Percentiles rank a stretch among this genome's conserved stretches.
Conservation (phyloP, 2,113 vertebrate genomes). For the Climacteris rufus region DNA sequence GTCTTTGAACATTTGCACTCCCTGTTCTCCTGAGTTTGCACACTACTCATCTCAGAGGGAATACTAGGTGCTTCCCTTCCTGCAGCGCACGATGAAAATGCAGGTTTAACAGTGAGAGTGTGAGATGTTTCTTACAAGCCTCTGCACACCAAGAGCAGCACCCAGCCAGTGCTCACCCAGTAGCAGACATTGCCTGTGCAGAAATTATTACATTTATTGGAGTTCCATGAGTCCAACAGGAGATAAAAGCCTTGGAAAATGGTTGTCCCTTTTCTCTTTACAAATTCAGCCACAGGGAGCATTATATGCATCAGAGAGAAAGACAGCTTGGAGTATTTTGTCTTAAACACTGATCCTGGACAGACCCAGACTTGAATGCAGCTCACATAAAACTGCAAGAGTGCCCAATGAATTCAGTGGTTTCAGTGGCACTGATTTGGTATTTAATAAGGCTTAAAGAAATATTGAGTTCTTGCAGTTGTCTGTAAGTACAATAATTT, state of each 20-base stretch:
- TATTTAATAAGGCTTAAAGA: not conserved
- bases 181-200: not conserved
- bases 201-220: not conserved
- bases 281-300: not conserved
- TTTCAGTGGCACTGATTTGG: not conserved
- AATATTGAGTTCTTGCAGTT: not conserved
- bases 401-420: not conserved
- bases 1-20: not conserved
- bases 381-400: not conserved
- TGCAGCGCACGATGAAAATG: not conserved
- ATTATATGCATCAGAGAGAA: not conserved
- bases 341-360: not conserved
- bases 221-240: accelerated
- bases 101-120: not conserved
- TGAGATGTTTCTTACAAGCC: not conserved
- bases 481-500: not conserved
- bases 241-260: not conserved
- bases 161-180: not conserved
- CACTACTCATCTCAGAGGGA: not conserved
- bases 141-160: not conserved
- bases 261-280: not conserved
- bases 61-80: not conserved
- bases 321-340: not conserved
- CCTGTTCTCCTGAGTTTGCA: not conserved
- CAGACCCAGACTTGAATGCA: not conserved